Evolutionary conservation across 2,797 vertebrate genomes (phyloP).

Genomic region (Eospalax fontanierii): DNA sequence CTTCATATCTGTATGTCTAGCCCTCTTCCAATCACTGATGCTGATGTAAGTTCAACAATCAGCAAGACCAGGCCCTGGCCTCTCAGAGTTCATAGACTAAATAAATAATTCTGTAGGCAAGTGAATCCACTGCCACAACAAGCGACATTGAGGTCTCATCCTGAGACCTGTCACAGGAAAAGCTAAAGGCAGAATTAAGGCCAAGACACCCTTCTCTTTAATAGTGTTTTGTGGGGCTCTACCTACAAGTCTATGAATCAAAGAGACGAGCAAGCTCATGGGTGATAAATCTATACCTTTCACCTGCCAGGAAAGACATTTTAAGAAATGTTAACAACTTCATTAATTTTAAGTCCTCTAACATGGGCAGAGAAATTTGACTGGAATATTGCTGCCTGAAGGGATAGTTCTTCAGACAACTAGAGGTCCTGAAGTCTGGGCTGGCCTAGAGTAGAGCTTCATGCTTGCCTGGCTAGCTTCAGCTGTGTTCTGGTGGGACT

Average conservation of each 20-base stretch:
- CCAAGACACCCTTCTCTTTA: neutral
- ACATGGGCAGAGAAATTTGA: slow-evolving; percentile 77
- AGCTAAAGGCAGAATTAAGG: neutral
- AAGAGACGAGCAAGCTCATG: slow-evolving; percentile 28
- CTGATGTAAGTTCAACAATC: neutral
- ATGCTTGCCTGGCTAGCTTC: neutral
- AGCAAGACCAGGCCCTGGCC: neutral
- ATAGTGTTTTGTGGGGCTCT: neutral
- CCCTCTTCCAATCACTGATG: neutral
- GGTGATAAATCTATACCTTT: slow-evolving; percentile 75
- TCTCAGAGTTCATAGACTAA: neutral
- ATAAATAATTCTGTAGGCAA: neutral
- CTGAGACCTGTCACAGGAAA: neutral
- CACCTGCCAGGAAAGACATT: slow-evolving; percentile 79
- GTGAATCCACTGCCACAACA: neutral
- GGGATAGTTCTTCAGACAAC: slow-evolving; percentile 59
- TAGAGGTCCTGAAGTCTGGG: slow-evolving; percentile 29
- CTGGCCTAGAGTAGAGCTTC: neutral
- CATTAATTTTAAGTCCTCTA: slow-evolving; percentile 83
- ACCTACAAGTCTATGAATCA: slow-evolving; percentile 33
- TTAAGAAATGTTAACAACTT: slow-evolving; percentile 86
- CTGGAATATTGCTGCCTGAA: slow-evolving; percentile 68
- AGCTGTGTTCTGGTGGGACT: neutral
- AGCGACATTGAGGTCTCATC: neutral
- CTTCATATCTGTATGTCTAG: neutral